Base-by-base conservation (phyloP, 2,888 invertebrate genomes). In the Tribolium freemani region DNA sequence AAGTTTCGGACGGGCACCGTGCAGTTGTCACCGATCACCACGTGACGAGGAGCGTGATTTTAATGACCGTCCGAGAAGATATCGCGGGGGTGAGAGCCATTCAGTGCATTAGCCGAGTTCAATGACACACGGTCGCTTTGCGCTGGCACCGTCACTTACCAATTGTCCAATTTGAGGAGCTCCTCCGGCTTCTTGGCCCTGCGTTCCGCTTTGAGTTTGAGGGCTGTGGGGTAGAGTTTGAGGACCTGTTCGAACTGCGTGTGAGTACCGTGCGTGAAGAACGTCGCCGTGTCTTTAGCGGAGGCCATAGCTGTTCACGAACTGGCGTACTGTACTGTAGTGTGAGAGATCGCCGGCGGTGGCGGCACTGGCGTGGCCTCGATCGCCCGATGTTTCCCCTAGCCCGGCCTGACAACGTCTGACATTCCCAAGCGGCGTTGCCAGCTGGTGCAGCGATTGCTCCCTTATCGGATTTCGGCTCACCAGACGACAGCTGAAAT, bases 131-230 rank as follows among this genome's bases (percentile, higher is more conserved):
- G 60, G 69, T 68, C 72, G 58, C 72, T 16, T 54, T 60, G 53
- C 70, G 75, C 60, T 31, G 76, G 68, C 67, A 71, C 76, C 69
- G 71, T 84, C 85, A 93, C 94, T 95, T 90, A 96, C 97, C 97
- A 97, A 87, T 95, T 94, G 90, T 97, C 97, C 89, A 97, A 90
- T 89, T 96, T 96, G 88, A 97, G 93, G 85, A 96, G 91, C 88
- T 97, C 97, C 87, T 96, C 96, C 69, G 96, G 95, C 89, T 94
- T 97, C 90, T 96, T 96, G 86, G 92, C 93, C 87, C 94, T 95
- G 87, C 91, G 92, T 87, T 96, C 94, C 76, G 97, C 96, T 89
- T 96, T 97, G 82, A 96, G 88, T 88, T 93, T 93, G 81, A 97
- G 90, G 81, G 96, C 96, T 90, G 96, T 93, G 83, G 96, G 96